Conservation (phyloP, 2,113 vertebrate species). For the Oncorhynchus clarkii region DNA sequence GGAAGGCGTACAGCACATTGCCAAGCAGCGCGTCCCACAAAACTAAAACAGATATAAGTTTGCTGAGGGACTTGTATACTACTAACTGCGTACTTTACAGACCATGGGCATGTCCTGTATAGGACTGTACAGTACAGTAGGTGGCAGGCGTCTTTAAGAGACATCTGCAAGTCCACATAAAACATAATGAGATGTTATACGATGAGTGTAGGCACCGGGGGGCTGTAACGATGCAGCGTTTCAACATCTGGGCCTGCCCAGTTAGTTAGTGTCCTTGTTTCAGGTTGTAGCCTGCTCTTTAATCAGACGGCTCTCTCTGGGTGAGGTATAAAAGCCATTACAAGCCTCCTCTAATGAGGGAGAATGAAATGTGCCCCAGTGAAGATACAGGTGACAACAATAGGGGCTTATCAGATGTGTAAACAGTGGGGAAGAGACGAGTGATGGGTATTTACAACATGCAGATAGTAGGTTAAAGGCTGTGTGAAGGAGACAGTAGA, state of each 20-base stretch:
- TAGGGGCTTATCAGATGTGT: conserved; percentile 59
- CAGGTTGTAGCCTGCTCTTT: conserved; percentile 43
- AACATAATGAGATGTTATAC: conserved; percentile 52
- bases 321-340: conserved; percentile 37
- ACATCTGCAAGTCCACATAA: conserved; percentile 38
- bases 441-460: conserved; percentile 37
- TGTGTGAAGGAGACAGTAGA: background rate
- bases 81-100: conserved; percentile 33
- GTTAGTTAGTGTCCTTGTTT: conserved; percentile 41
- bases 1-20: background rate
- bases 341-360: conserved; percentile 54
- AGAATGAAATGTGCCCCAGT: conserved; percentile 32
- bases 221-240: background rate
- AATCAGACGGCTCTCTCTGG: conserved; percentile 48
- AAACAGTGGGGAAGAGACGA: background rate
- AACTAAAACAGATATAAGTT: background rate
- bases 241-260: conserved; percentile 47
- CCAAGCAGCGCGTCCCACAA: background rate
- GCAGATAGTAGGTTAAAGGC: conserved; percentile 33
- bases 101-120: conserved; percentile 17
- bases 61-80: background rate
- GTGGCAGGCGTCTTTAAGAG: conserved; percentile 51
- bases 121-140: background rate
- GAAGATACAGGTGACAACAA: conserved; percentile 55
- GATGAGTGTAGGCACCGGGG: conserved; percentile 3